Base-by-base conservation (phyloP, 2,113 vertebrate genomes). In the Chaenocephalus aceratus region DNA sequence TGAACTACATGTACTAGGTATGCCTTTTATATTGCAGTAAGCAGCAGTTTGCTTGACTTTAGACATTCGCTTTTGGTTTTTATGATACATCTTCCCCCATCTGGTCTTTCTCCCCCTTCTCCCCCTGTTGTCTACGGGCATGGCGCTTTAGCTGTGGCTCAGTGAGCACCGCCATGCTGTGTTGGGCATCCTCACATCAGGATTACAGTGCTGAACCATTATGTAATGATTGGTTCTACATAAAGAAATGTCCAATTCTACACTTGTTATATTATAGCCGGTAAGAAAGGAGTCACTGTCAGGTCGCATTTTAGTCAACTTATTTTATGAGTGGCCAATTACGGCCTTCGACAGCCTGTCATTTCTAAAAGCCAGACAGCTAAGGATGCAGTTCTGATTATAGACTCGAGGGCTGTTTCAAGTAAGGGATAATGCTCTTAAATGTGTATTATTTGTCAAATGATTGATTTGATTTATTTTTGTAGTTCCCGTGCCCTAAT, bases 91-190 rank as follows among this genome's bases (percentile, higher is more conserved):
- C 54, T 30, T 23, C 30, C 2, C 34, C 23, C 30, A 34, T 54
- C 30, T 69, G 52, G 4, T 45, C 16, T 34, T 14, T 48, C 46
- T 63, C 46, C 15, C 36, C 7, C 53, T 26, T 53, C 36, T 46
- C 30, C 49, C 23, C 53, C 41, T 70, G 82, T 85, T 57, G 52
- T 78, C 44, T n/a, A 36, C 48, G 6, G 53, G 54, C 64, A 15
- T 2, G 16, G 48, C 58, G 60, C 72, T 54, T 36, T 9, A 26
- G 58, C 46, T 13, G 21, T 30, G 54, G 30, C 57, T n/a, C 46
- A 49, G 18, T 34, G 16, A 41, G 11, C 11, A 14, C 26, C 4
- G 15, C 15, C 64, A 23, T 34, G 75, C 79, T 56, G 59, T 23
- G 66, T 23, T 56, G 10, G n/a, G 46, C 34, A 46, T 64, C 52